Conservation (phyloP, 2,888 invertebrate genomes). For the Oscheius sp. region DNA sequence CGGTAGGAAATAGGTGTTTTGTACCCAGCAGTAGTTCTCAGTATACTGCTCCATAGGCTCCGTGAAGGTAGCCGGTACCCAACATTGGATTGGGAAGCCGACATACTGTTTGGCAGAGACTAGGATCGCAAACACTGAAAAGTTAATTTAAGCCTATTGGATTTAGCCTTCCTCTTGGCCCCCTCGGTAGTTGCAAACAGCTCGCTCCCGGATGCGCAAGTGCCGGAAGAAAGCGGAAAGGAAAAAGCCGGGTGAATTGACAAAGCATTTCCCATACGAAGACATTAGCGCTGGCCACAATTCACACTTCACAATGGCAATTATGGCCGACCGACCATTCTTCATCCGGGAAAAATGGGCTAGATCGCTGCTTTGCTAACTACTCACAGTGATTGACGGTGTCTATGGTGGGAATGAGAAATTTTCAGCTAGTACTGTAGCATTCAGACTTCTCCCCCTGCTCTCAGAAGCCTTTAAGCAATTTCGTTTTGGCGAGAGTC, state of each 20-base stretch:
- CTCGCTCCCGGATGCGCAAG: neutral
- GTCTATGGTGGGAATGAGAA: no score
- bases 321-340: conserved; percentile 21
- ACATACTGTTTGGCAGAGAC: conserved; percentile 70
- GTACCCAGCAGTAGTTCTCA: conserved; percentile 71
- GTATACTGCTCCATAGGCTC: conserved; percentile 71
- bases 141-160: neutral
- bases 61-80: conserved; percentile 71
- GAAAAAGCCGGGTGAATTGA: conserved; percentile 7
- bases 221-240: neutral
- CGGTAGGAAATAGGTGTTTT: conserved; percentile 70
- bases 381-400: no score
- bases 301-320: conserved; percentile 31
- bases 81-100: conserved; percentile 69
- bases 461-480: conserved; percentile 15
- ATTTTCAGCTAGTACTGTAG: no score
- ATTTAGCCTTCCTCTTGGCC: no score
- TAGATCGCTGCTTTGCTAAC: no score
- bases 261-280: conserved; percentile 10
- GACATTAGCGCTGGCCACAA: conserved; percentile 17
- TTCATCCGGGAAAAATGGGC: conserved; percentile 27
- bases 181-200: no score
- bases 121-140: conserved; percentile 70
- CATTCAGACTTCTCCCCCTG: no score
- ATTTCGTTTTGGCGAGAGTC: conserved; percentile 25